Percentiles rank a stretch among this genome's conserved stretches.
Evolutionary conservation across 1,140 invertebrate species (phyloP).

Genomic region (Steinernema khuongi): DNA sequence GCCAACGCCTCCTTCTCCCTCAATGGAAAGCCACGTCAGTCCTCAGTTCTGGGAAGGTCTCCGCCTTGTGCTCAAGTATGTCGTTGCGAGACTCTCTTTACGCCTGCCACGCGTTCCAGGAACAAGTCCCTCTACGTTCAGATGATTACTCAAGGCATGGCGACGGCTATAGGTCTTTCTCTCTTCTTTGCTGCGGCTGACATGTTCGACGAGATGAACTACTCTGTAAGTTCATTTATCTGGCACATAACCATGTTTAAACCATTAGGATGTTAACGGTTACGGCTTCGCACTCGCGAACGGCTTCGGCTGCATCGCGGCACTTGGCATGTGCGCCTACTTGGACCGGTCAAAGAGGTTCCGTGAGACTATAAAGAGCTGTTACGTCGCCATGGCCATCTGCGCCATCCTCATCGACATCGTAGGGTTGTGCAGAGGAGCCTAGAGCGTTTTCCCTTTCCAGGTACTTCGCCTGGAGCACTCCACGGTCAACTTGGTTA

Average conservation of each 20-base stretch:
- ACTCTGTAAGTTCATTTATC: conserved; percentile 15
- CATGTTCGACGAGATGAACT: conserved; percentile 22
- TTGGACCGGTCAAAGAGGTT: conserved; percentile 41
- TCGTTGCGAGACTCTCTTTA: neutral
- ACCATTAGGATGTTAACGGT: neutral
- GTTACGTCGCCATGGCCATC: conserved; percentile 26
- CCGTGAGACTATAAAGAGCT: conserved; percentile 39
- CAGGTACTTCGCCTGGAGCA: neutral
- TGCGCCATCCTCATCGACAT: conserved; percentile 29
- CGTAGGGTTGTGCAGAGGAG: neutral
- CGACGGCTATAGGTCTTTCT: conserved; percentile 26
- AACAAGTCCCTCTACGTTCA: conserved; percentile 28
- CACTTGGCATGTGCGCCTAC: conserved; percentile 26
- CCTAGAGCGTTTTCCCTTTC: neutral
- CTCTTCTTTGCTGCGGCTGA: conserved; percentile 24
- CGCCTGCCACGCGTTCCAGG: conserved; percentile 17
- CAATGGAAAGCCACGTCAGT: conserved; percentile 43
- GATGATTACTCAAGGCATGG: conserved; percentile 25
- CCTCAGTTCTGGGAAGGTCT: conserved; percentile 45
- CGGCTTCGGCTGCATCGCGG: conserved; percentile 22
- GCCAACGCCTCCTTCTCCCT: conserved; percentile 37
- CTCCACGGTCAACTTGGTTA: conserved; percentile 17
- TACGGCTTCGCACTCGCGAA: conserved; percentile 23
- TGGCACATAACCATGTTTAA: neutral
- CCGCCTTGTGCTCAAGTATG: conserved; percentile 37